phyloP scores from a whole-genome alignment of 1,140 invertebrate genomes.

The Colletes gigas region DNA sequence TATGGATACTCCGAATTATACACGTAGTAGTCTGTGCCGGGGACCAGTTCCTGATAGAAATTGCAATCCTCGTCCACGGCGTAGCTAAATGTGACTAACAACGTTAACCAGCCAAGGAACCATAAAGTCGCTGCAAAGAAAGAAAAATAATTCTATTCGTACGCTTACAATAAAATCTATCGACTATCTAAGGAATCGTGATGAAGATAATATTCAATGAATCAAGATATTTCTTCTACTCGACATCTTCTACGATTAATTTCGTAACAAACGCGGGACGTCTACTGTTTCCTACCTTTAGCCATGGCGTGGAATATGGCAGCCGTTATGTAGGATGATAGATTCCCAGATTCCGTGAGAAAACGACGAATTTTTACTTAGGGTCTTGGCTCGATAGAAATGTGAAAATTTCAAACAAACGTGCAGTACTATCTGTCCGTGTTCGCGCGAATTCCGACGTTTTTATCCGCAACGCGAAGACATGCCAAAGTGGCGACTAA shows the following conservation, averaged over 20 bases:
- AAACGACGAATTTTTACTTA: background rate
- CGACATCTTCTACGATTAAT: too few relatives aligned
- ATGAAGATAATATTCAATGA: too few relatives aligned
- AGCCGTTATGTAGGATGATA: too few relatives aligned
- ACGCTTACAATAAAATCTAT: background rate
- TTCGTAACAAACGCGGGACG: background rate
- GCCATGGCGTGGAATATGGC: background rate
- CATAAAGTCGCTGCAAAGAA: background rate
- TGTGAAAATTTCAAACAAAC: background rate
- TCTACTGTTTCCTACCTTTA: background rate
- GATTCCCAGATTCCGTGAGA: too few relatives aligned
- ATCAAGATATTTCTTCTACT: too few relatives aligned
- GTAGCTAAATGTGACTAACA: background rate
- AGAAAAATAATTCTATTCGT: background rate
- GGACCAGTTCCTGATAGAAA: conserved; percentile 64
- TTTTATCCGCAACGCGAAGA: conserved; percentile 25
- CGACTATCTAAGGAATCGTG: background rate
- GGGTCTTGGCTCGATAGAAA: background rate
- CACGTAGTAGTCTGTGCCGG: conserved; percentile 77
- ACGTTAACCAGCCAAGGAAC: conserved; percentile 6
- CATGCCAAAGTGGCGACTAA: background rate
- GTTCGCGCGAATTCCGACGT: background rate
- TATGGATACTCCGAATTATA: conserved; percentile 80
- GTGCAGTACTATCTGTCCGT: background rate
- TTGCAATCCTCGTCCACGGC: conserved; percentile 52